phyloP scores from a whole-genome alignment of 2,888 invertebrate genomes.

The Hemicrepidius hirtus region DNA sequence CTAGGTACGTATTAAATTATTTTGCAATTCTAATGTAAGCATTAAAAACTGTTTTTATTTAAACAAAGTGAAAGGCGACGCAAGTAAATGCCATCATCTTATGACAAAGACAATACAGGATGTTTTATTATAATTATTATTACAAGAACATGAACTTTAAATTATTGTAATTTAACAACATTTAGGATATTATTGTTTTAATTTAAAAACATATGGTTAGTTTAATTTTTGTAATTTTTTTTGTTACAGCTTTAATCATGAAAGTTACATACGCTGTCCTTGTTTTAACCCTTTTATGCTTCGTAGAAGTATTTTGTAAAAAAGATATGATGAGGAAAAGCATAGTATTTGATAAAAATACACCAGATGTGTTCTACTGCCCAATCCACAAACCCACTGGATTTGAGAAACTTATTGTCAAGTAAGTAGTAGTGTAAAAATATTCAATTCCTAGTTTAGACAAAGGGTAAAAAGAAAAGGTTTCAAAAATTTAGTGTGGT shows the following conservation, averaged over 20 bases:
- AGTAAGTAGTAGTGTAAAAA: slow-evolving; percentile 68
- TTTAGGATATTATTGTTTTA: background rate
- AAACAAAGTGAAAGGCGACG: no score
- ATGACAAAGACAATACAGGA: no score
- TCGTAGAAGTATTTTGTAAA: slow-evolving; percentile 69
- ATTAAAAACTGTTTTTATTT: no score
- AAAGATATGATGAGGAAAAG: slow-evolving; percentile 86
- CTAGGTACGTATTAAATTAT: background rate
- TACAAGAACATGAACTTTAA: no score
- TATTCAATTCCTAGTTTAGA: no score
- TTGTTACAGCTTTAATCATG: slow-evolving; percentile 43
- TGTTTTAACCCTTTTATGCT: slow-evolving; percentile 34
- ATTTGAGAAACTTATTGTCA: slow-evolving; percentile 83
- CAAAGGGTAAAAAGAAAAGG: no score
- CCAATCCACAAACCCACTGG: slow-evolving; percentile 86
- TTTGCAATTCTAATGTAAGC: no score
- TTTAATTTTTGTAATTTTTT: slow-evolving; percentile 3
- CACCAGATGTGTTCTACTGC: slow-evolving; percentile 87
- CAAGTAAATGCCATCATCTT: no score
- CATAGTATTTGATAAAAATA: slow-evolving; percentile 86
- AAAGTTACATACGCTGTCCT: slow-evolving; percentile 35
- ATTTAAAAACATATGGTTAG: no score
- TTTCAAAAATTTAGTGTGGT: background rate
- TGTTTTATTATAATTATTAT: no score
- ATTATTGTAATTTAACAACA: background rate